Evolutionary conservation across 1,140 invertebrate genomes (phyloP).

Genomic region (Asobara japonica): DNA sequence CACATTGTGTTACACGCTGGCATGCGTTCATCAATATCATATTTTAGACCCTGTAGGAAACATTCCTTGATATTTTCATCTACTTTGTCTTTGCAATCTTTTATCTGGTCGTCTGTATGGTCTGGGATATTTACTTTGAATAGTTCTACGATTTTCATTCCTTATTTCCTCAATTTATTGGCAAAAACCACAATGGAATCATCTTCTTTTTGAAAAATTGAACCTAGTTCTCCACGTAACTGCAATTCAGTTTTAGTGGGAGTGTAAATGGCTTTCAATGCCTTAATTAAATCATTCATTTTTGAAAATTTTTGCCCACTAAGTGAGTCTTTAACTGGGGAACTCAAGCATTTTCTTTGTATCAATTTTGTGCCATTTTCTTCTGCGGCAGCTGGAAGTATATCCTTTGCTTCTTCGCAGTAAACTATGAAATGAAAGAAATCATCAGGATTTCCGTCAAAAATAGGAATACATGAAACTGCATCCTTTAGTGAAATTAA

Average conservation of each 20-base stretch:
- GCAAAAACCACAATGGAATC: not conserved
- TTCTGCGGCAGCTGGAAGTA: not conserved
- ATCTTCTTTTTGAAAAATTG: not conserved
- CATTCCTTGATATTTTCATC: not conserved
- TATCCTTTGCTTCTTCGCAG: not conserved
- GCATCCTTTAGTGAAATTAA: too few species aligned
- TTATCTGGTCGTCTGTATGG: not conserved
- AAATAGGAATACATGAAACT: not conserved
- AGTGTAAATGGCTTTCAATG: not conserved
- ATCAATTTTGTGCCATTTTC: not conserved
- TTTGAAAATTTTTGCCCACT: not conserved
- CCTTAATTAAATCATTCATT: not conserved
- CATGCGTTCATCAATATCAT: slow-evolving; percentile 29
- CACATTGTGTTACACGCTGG: not conserved
- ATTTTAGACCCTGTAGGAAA: slow-evolving; percentile 14
- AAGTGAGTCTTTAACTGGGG: not conserved
- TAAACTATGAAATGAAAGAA: not conserved
- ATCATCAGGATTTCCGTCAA: not conserved
- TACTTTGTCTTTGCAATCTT: not conserved
- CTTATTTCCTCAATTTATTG: slow-evolving; percentile 14
- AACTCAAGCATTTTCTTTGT: not conserved
- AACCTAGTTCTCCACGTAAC: slow-evolving; percentile 7
- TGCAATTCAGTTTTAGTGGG: not conserved
- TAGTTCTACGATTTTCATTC: slow-evolving; percentile 9
- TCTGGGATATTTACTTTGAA: not conserved